phyloP scores from a whole-genome alignment of 2,797 vertebrate species.

The Benthosema pterotum region DNA sequence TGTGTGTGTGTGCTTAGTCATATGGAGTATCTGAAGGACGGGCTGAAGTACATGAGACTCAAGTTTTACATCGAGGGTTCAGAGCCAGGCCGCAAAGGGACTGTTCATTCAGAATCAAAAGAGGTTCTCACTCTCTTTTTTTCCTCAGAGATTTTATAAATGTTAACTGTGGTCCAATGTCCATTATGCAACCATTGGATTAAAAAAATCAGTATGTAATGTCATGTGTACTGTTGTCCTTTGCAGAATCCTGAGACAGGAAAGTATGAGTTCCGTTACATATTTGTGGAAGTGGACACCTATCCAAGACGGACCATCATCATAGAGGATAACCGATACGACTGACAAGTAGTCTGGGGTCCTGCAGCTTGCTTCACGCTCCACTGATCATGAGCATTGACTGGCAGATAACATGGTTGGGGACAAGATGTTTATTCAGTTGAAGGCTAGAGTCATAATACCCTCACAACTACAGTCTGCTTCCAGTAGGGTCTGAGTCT shows the following conservation, averaged over 20 bases:
- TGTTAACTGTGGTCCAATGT: neutral
- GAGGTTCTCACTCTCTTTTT: slow-evolving; percentile 73
- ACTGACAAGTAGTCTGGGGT: neutral
- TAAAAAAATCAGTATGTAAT: neutral
- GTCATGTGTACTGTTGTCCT: slow-evolving; percentile 26
- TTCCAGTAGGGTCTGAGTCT: no score
- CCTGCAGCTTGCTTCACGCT: no score
- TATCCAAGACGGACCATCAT: slow-evolving; percentile 90
- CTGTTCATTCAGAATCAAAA: slow-evolving; percentile 90
- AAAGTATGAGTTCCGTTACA: slow-evolving; percentile 89
- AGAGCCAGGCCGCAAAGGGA: slow-evolving; percentile 89
- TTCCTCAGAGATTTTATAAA: neutral
- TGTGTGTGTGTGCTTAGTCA: slow-evolving; percentile 75
- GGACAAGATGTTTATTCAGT: no score
- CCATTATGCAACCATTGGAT: neutral
- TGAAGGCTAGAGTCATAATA: no score
- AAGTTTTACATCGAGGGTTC: slow-evolving; percentile 96
- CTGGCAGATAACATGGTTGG: no score
- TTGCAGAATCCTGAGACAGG: slow-evolving; percentile 87
- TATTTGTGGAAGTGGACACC: slow-evolving; percentile 90
- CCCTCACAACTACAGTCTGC: no score
- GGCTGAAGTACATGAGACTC: slow-evolving; percentile 87
- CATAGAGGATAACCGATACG: slow-evolving; percentile 90
- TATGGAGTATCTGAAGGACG: slow-evolving; percentile 86
- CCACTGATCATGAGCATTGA: neutral